Evolutionary conservation across 2,888 invertebrate genomes (phyloP).

Genomic region (Pasiphila rectangulata): DNA sequence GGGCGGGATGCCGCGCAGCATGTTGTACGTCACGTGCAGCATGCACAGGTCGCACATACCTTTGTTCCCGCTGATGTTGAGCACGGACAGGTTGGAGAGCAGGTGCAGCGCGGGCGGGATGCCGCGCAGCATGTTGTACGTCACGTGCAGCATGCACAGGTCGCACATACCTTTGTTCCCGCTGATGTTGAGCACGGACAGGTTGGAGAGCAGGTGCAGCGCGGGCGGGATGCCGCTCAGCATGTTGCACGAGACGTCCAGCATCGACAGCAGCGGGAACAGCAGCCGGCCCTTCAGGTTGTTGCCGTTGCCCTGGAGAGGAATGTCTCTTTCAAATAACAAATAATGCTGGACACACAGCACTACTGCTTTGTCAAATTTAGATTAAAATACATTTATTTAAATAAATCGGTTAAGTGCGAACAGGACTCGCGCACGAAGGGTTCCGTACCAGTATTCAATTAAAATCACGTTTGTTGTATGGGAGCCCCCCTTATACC

Average conservation of each 20-base stretch:
- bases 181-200: constrained; percentile 96
- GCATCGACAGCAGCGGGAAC: constrained; percentile 96
- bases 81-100: constrained; percentile 92
- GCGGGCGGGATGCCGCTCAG: constrained; percentile 87
- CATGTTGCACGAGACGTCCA: constrained; percentile 95
- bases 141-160: constrained; percentile 97
- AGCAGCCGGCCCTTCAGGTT: constrained; percentile 85
- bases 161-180: constrained; percentile 86
- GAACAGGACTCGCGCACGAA: no score
- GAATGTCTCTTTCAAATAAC: no score
- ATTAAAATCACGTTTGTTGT: no score
- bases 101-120: constrained; percentile 94
- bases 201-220: constrained; percentile 90
- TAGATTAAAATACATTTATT: no score
- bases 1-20: no score
- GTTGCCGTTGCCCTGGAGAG: constrained; percentile 43
- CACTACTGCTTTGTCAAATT: no score
- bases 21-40: no score
- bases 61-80: constrained; percentile 93
- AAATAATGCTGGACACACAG: no score
- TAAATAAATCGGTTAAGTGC: no score
- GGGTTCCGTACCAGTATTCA: no score
- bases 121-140: no score
- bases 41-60: constrained; percentile 44
- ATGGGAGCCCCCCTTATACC: no score